phyloP scores from a whole-genome alignment of 2,113 vertebrate species.

The Larimichthys crocea region DNA sequence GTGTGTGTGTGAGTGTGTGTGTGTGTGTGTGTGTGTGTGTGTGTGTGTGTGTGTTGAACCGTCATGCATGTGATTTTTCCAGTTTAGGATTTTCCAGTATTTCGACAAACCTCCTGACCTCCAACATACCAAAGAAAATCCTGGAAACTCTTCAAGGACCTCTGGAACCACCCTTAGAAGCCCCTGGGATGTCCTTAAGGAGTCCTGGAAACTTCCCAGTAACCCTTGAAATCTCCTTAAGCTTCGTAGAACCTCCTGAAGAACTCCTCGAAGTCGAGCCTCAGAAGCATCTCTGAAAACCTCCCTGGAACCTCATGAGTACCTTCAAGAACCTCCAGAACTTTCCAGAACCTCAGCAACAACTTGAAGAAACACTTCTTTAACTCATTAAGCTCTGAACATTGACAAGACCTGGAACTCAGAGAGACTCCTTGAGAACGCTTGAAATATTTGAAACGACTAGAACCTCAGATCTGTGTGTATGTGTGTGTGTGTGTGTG shows the following conservation, averaged over 20 bases:
- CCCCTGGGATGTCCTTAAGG: conserved; percentile 22
- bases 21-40: conserved; percentile 1
- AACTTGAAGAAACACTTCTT: no score
- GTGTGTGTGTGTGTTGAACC: neutral
- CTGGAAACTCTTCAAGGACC: conserved; percentile 43
- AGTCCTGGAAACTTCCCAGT: conserved; percentile 26
- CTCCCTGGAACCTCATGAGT: no score
- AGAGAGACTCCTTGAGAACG: no score
- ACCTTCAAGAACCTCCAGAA: no score
- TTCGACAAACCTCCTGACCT: conserved; percentile 47
- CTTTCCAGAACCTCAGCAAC: no score
- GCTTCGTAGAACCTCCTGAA: neutral
- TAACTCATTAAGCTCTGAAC: no score
- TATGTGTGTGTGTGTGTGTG: no score
- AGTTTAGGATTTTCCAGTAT: conserved; percentile 38
- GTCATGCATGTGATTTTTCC: conserved; percentile 35
- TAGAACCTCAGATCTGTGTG: no score
- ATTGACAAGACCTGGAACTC: no score
- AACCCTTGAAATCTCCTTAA: neutral
- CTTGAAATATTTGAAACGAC: no score
- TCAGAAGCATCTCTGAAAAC: no score
- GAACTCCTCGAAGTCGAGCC: neutral
- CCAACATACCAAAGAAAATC: conserved; percentile 26
- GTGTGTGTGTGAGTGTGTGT: conserved; percentile 11
- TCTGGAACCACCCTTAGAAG: conserved; percentile 1